Percentiles rank a stretch among this genome's conserved stretches.
These are phyloP conservation scores for Avahi laniger DNA, from an alignment of 2,797 vertebrate genomes.

Conservation along the genomic window DNA sequence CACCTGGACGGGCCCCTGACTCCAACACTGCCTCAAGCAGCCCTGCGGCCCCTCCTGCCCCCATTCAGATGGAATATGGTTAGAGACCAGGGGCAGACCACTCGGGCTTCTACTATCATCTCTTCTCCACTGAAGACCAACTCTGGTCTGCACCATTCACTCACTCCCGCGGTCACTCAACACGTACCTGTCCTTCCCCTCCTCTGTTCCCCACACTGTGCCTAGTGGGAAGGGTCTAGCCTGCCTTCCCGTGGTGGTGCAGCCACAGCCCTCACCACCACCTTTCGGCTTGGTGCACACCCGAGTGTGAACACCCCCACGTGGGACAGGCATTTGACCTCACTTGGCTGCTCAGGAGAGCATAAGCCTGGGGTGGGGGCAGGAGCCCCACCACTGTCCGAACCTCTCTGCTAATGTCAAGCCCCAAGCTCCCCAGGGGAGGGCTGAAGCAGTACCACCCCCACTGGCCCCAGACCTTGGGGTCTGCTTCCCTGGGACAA, in stretches of 20 bases:
- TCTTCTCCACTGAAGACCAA: not conserved
- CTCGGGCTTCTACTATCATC: not conserved
- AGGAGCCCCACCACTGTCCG: not conserved
- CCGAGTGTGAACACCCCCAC: not conserved
- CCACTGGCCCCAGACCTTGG: not conserved
- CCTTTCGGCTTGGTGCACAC: not conserved
- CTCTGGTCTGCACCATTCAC: not conserved
- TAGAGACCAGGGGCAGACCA: not conserved
- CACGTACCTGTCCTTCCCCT: fast-evolving
- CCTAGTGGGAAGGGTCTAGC: not conserved
- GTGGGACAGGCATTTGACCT: not conserved
- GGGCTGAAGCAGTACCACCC: not conserved
- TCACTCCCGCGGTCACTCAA: fast-evolving
- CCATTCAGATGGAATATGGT: too few species aligned
- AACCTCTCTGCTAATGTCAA: not conserved
- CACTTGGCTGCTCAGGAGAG: not conserved
- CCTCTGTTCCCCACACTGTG: not conserved
- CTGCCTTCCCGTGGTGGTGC: not conserved
- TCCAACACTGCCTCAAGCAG: not conserved
- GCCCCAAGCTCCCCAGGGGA: not conserved
- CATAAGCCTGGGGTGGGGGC: not conserved
- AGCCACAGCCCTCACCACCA: not conserved
- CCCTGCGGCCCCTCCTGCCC: not conserved
- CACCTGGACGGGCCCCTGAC: not conserved
- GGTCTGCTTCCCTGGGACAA: not conserved